Base-by-base conservation (phyloP, 2,888 invertebrate species). In the Galeopsomyia nigrocyanea region DNA sequence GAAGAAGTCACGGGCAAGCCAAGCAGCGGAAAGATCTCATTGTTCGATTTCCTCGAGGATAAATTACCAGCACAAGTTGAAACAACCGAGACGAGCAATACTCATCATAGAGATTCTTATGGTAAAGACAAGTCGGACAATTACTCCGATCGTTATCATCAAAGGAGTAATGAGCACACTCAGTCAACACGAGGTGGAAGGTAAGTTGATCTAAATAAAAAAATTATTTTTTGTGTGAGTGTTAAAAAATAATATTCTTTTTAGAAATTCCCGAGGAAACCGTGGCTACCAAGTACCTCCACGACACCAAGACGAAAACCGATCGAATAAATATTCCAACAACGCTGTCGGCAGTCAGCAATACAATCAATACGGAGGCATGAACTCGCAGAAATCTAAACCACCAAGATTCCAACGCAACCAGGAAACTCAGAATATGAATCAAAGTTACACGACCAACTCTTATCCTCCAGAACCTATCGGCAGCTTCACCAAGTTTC, bases 21-120 rank as follows among this genome's bases (percentile, higher is more conserved):
- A 0, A 92, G 93, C 14, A 86, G 85, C 71, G 93, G 92, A 56
- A 93, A 92, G 87, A 92, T 95, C 1, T 94, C 94, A 0, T 87
- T 95, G 2, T 95, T 95, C 85, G 94, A 94, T 84, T 95, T 94
- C 83, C 88, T 95, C 10, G 94, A 95, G 83, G 92, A 94, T 80
- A 95, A 95, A 87, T 87, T 95, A 58, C 92, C 92, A 56, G 87
- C 86, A n/a, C 84, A 85, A 67, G 72, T 88, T 77, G 89, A 90
- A 72, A 86, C 76, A 6, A 49, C 88, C 53, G 89, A 90, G 67
- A 87, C 85, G 68, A 88, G 87, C 68, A 81, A 79, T 74, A 71
- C 76, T 49, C 68, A 72, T 9, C 49, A 77, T 73, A 69, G 75
- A 46, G 70, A 72, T 39, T 62, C 67, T 62, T 75, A 78, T 21